Evolutionary conservation across 2,113 vertebrate genomes (phyloP).

Genomic region (Catagonus wagneri): DNA sequence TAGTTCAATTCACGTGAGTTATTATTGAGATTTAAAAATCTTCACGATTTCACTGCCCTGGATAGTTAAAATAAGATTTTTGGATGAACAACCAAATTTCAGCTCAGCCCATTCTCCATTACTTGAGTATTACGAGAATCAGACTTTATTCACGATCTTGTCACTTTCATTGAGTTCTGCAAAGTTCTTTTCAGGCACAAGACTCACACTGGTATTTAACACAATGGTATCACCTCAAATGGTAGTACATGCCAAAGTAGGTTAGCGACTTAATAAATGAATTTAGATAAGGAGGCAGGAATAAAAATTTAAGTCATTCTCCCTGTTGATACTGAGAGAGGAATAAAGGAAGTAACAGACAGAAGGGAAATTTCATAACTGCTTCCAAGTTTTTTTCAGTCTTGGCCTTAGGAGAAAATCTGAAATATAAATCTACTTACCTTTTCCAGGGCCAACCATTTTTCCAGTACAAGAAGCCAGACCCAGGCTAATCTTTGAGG

Average conservation of each 20-base stretch:
- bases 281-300: slow-evolving; percentile 3
- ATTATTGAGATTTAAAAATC: background rate
- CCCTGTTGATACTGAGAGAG: slow-evolving; percentile 11
- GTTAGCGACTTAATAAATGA: slow-evolving; percentile 28
- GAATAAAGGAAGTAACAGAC: slow-evolving; percentile 46
- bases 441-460: slow-evolving; percentile 89
- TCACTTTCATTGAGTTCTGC: background rate
- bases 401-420: background rate
- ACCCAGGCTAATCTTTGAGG: slow-evolving; percentile 94
- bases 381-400: slow-evolving; percentile 51
- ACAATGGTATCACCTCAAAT: slow-evolving; percentile 1
- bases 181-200: slow-evolving; percentile 35
- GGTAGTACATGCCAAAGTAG: background rate
- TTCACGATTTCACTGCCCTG: background rate
- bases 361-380: background rate
- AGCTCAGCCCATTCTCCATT: background rate
- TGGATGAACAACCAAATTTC: background rate
- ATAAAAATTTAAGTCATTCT: slow-evolving; percentile 30
- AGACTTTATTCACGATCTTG: slow-evolving; percentile 8
- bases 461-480: slow-evolving; percentile 95
- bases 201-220: background rate
- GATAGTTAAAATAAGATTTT: slow-evolving; percentile 34
- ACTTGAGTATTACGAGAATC: background rate
- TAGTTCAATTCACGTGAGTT: background rate
- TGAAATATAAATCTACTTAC: slow-evolving; percentile 84